Evolutionary conservation across 2,888 invertebrate species (phyloP).

Genomic region (Sympetrum striolatum): DNA sequence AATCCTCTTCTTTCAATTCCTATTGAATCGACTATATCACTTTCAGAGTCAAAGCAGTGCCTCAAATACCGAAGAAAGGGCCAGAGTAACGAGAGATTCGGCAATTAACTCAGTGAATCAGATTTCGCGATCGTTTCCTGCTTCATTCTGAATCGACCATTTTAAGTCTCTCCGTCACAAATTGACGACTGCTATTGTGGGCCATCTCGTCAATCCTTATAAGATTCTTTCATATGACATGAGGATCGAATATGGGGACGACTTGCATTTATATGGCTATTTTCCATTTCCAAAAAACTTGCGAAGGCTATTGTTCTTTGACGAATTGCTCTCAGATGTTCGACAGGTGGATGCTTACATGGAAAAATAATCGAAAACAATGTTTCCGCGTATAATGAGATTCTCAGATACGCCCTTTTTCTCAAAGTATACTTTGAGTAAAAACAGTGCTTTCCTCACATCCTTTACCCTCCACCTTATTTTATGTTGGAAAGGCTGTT

Average conservation of each 20-base stretch:
- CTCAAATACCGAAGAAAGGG: too few relatives aligned
- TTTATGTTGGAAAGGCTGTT: not conserved
- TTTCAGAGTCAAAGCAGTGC: too few relatives aligned
- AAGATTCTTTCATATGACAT: not conserved
- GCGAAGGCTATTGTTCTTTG: not conserved
- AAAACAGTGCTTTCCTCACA: not conserved
- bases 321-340: not conserved
- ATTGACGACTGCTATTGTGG: not conserved
- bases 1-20: too few relatives aligned
- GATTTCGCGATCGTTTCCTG: too few relatives aligned
- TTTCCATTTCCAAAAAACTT: not conserved
- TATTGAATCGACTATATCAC: too few relatives aligned
- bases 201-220: not conserved
- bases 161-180: too few relatives aligned
- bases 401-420: not conserved
- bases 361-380: not conserved
- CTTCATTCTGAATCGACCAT: too few relatives aligned
- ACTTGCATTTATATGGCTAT: not conserved
- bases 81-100: too few relatives aligned
- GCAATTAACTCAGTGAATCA: too few relatives aligned
- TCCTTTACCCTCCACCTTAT: not conserved
- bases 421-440: not conserved
- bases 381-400: not conserved
- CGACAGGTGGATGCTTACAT: not conserved
- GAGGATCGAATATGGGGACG: not conserved